Base-by-base conservation (phyloP, 2,113 vertebrate genomes). In the Chamaea fasciata region DNA sequence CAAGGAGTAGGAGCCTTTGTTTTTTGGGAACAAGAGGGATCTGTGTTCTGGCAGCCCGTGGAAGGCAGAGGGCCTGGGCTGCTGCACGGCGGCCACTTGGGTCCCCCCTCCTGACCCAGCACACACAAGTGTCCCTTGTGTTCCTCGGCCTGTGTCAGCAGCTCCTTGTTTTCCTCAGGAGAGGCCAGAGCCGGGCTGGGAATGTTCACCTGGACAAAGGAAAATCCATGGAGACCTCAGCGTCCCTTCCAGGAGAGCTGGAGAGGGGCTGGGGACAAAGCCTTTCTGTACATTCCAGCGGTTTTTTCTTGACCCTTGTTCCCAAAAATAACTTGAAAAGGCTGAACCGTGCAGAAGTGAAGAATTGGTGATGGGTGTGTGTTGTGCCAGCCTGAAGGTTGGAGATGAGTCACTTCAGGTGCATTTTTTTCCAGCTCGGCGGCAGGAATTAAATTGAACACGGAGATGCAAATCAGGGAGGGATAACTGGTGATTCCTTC, bases 1-100 rank as follows among this genome's bases (percentile, higher is more conserved):
- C 52, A 52, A 84, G 87, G 84, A 95, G 92, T 94, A 76, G 94
- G 87, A 91, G 94, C 92, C 57, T 91, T 89, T 91, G 82, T 83
- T 4, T 9, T 57, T 56, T 35, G 11, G 85, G 78, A 92, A 92
- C 88, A 95, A 93, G 85, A n/a, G 13, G 90, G 67, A 8, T 11
- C 82, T 76, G 70, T 95, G 94, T 96, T 96, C 65, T 26, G 57
- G 27, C 62, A 1, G 10, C 52, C 80, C 50, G 3, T 8, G 56
- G 7, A 30, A 31, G 47, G 47, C 64, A 2, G 60, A 8, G 30
- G 41, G 56, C 47, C 64, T 27, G 79, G 89, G 4, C 75, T 33
- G 52, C 89, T 55, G 89, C 57, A 0, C 55, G 2, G 84, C 4
- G 92, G 22, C 90, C 47, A 1, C 78, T 37, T 0, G 86, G 93